Percentiles rank a stretch among this genome's conserved stretches.
phyloP scores from a whole-genome alignment of 2,113 vertebrate genomes.

The Apus apus region DNA sequence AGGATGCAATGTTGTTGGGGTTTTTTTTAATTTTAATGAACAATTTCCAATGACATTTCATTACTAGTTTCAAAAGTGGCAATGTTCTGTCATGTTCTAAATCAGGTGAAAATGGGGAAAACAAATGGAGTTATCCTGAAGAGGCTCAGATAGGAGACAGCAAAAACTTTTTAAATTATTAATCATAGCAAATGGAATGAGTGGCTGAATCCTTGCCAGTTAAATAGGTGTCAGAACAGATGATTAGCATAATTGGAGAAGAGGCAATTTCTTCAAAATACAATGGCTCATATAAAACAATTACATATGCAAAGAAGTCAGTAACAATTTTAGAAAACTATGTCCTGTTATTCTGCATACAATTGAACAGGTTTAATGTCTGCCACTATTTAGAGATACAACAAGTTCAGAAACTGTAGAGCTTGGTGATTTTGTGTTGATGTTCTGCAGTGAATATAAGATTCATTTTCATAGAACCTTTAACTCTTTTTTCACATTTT shows the following conservation, averaged over 20 bases:
- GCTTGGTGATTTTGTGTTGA: background rate
- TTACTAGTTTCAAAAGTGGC: constrained; percentile 36
- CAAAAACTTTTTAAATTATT: constrained; percentile 6
- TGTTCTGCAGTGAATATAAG: background rate
- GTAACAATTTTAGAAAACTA: background rate
- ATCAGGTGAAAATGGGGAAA: constrained; percentile 16
- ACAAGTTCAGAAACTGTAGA: constrained; percentile 23
- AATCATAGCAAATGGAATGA: constrained; percentile 13
- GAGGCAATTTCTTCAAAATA: constrained; percentile 29
- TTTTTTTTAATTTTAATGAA: constrained; percentile 52
- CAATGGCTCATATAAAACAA: background rate
- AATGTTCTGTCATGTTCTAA: constrained; percentile 35
- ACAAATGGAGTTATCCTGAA: constrained; percentile 6
- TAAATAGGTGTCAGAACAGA: constrained; percentile 15
- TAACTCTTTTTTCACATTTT: background rate
- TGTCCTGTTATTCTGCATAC: background rate
- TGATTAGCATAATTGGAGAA: constrained; percentile 25
- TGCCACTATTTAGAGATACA: background rate
- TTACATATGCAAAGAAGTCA: background rate
- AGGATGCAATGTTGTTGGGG: background rate
- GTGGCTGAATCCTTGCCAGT: constrained; percentile 4
- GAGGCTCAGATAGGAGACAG: background rate
- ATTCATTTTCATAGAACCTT: background rate
- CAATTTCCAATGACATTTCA: constrained; percentile 32
- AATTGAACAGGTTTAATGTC: background rate